Percentiles rank a stretch among this genome's conserved stretches.
Evolutionary conservation across 2,113 vertebrate genomes (phyloP).

Genomic region (Callaeas wilsoni): DNA sequence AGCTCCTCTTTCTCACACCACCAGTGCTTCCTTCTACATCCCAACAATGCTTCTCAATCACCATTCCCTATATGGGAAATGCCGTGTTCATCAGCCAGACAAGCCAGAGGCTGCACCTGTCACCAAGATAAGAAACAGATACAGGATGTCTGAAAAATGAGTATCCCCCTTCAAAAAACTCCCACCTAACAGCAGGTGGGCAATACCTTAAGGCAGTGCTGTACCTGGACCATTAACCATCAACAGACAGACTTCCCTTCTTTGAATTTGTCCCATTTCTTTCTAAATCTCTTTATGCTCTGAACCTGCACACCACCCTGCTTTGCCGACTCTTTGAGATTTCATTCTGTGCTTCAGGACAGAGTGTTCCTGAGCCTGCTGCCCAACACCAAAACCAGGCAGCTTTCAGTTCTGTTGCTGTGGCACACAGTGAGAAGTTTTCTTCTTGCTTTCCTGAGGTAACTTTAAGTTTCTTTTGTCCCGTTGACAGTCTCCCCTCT

Average conservation of each 20-base stretch:
- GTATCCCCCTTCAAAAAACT: background rate
- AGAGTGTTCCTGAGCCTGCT: background rate
- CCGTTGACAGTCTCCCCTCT: background rate
- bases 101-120: background rate
- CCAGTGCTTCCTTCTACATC: background rate
- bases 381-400: background rate
- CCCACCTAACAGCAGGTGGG: background rate
- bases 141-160: background rate
- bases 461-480: background rate
- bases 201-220: background rate
- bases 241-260: background rate
- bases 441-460: background rate
- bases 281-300: background rate
- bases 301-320: background rate
- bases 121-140: background rate
- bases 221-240: background rate
- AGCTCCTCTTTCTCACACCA: background rate
- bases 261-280: background rate
- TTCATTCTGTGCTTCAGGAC: background rate
- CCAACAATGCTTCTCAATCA: background rate
- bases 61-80: background rate
- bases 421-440: fast-evolving
- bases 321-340: background rate
- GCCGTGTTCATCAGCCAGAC: background rate
- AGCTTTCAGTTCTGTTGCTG: background rate